Evolutionary conservation across 2,888 invertebrate species (phyloP).

Genomic region (Tryphoninae sp.): DNA sequence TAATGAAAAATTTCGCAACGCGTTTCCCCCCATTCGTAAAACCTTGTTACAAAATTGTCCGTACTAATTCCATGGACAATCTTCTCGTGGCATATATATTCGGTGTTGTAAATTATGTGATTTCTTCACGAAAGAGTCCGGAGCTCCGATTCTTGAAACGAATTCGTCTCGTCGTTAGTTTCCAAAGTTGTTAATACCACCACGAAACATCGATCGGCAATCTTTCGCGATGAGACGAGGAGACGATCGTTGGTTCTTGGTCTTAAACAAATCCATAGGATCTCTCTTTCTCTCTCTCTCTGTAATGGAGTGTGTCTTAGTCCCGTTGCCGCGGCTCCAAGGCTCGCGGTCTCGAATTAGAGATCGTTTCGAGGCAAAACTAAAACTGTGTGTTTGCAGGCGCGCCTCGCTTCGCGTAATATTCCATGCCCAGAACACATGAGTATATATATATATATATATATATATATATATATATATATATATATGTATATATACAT

Average conservation of each 20-base stretch:
- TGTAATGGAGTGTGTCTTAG: constrained; percentile 24
- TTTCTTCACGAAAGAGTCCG: constrained; percentile 2
- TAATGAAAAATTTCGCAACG: too few relatives aligned
- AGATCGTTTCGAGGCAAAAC: constrained; percentile 53
- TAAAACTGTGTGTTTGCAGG: constrained; percentile 29
- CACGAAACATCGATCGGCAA: constrained; percentile 25
- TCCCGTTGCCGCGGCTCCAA: constrained; percentile 19
- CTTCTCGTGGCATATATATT: background rate
- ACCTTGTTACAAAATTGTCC: too few relatives aligned
- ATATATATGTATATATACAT: background rate
- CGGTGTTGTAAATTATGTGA: constrained; percentile 27
- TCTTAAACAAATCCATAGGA: constrained; percentile 20
- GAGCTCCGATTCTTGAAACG: background rate
- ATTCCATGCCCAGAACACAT: background rate
- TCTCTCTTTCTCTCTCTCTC: constrained; percentile 4
- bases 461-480: background rate
- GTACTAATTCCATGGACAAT: too few relatives aligned
- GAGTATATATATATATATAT: background rate
- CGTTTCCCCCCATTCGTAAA: too few relatives aligned
- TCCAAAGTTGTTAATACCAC: background rate
- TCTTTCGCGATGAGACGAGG: constrained; percentile 14
- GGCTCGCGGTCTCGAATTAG: constrained; percentile 44
- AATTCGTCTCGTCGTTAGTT: constrained; percentile 35
- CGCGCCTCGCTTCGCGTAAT: constrained; percentile 7
- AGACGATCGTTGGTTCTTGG: constrained; percentile 19